Evolutionary conservation across 2,888 invertebrate genomes (phyloP), one percentile per base, ranked within the genome.

Genomic region (Brachycybe producta): DNA sequence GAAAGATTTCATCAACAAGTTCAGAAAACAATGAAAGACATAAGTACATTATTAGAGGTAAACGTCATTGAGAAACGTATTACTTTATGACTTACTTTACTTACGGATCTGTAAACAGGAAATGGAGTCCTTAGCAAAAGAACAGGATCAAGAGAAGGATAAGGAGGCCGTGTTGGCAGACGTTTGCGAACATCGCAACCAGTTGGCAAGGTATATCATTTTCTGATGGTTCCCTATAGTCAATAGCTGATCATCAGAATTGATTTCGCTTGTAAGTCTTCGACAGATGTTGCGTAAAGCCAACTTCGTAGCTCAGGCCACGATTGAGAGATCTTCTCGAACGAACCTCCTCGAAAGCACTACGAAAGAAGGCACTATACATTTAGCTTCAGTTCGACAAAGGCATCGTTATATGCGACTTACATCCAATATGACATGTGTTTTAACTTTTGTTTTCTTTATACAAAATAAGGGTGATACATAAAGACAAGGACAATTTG

Each of bases 401-500:
- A n/a, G n/a, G n/a, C 15, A 17, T 4, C 15, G 34, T 39, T 19
- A 46, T 19, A 23, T 4, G 5, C 32, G 32, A 30, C 8, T 30
- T 8, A 11, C 8, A 30, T 30, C 13, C 8, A 11, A 30, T 11
- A 13, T n/a, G 8, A 30, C 32, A 30, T 30, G 32, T 30, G 13
- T 30, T 30, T 30, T 11, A 11, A 30, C 8, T 30, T 30, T 30
- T 30, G 8, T 30, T 30, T 30, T 30, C 13, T 30, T 30, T 30
- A 11, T 30, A 13, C 7, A 38, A 38, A 38, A 7, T 17, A 11
- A 38, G 5, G 24, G 41, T n/a, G 23, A 21, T 41, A 24, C 21
- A 41, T 55, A 32, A 59, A 73, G 85, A 57, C 73, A 74, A 61
- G 49, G 63, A 65, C 42, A 57, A 57, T 13, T 43, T 66, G 43